These are phyloP conservation scores for Leptodirus hochenwartii DNA, from an alignment of 2,888 invertebrate species.

Conservation along the genomic window DNA sequence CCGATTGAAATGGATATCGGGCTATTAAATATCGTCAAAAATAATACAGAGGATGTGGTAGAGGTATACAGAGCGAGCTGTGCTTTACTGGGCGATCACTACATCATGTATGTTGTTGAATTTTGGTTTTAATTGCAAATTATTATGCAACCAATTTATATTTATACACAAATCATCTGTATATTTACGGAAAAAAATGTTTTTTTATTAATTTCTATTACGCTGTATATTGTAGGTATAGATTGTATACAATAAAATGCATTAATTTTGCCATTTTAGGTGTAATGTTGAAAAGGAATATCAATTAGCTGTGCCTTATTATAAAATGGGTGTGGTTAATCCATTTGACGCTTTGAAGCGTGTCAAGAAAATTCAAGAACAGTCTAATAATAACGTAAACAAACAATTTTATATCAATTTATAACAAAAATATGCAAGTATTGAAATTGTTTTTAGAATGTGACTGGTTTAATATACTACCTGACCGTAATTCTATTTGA, in stretches of 20 bases:
- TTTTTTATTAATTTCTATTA: no score
- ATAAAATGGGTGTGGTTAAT: slow-evolving; percentile 32
- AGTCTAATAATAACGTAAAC: slow-evolving; percentile 21
- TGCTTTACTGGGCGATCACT: slow-evolving; percentile 36
- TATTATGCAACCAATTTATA: no score
- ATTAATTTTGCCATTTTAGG: no score
- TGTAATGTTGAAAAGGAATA: slow-evolving; percentile 20
- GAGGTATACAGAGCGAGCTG: slow-evolving; percentile 33
- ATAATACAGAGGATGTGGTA: slow-evolving; percentile 24
- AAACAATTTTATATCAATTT: neutral
- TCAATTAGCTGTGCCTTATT: slow-evolving; percentile 31
- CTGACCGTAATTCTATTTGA: slow-evolving; percentile 24
- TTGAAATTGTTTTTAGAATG: slow-evolving; percentile 10
- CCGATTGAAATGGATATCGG: no score
- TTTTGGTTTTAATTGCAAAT: neutral
- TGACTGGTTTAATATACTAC: slow-evolving; percentile 25
- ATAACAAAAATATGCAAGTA: neutral
- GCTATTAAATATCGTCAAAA: no score
- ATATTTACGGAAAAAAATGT: no score
- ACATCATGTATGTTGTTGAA: slow-evolving; percentile 29
- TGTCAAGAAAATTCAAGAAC: slow-evolving; percentile 24
- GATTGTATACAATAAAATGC: no score
- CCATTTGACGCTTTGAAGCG: slow-evolving; percentile 30
- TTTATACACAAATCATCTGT: no score
- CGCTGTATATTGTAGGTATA: no score